Base-by-base conservation (phyloP, 2,797 vertebrate genomes). In the Oryzias dopingdopingensis region DNA sequence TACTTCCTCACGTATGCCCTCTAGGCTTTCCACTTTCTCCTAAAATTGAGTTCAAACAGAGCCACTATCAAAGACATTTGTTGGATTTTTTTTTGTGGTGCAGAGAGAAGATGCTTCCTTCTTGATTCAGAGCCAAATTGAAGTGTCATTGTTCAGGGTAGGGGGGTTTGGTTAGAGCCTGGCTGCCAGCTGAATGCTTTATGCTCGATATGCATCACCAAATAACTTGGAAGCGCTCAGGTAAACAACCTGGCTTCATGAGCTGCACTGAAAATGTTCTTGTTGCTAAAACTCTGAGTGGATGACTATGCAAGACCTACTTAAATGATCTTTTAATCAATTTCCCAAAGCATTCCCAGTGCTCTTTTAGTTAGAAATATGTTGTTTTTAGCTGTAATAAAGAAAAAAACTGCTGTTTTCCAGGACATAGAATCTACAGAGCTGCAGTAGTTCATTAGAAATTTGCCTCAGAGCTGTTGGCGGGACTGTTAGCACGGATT, bases 31-130 rank as follows among this genome's bases (percentile, higher is more conserved):
- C 55, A 67, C 70, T 81, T 74, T 72, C 58, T 59, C 58, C 72
- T 42, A 67, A 81, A 80, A 78, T 70, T 66, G 58, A 80, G 63
- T 77, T 84, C 62, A 70, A 76, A 77, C 66, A 52, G 63, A 85
- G 66, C 63, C 68, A 53, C 74, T 45, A 18, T 42, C 55, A 61
- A 62, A 79, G 53, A 60, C 58, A 65, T 83, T 77, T 75, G 65
- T 69, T 54, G 41, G 49, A 57, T 70, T 42, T 58, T 47, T 52
- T 61, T 54, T 56, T 52, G 50, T 42, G 14, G 23, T 13, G 44
- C 37, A 18, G 65, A 71, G 64, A 72, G 62, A 70, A 75, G 85
- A 74, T 26, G 61, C 76, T 82, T 82, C 72, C 66, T 62, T 60
- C 45, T 65, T 76, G 71, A 73, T 77, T 80, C 61, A 64, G 44